Evolutionary conservation across 1,140 invertebrate genomes (phyloP).

Genomic region (Drosophila kanapiae): DNA sequence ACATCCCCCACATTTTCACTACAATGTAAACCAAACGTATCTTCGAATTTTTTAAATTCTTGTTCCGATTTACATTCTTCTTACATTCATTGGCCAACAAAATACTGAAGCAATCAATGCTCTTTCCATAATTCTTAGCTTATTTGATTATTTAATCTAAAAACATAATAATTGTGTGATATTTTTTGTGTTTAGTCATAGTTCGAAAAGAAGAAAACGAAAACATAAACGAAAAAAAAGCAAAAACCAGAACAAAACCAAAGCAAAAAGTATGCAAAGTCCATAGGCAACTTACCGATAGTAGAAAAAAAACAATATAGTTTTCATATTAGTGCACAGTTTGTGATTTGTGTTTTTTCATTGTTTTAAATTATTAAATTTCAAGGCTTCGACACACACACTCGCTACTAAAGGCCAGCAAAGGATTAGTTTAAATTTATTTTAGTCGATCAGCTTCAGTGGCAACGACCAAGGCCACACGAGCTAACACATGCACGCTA

Average conservation of each 20-base stretch:
- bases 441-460: slow-evolving; percentile 45
- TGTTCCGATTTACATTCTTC: slow-evolving; percentile 68
- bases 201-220: slow-evolving; percentile 46
- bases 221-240: too few relatives aligned
- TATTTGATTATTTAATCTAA: slow-evolving; percentile 46
- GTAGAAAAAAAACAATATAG: slow-evolving; percentile 38
- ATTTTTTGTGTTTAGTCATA: slow-evolving; percentile 64
- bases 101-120: slow-evolving; percentile 55
- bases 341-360: slow-evolving; percentile 27
- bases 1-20: slow-evolving; percentile 25
- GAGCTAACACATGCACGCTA: slow-evolving; percentile 31
- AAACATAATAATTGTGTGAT: slow-evolving; percentile 68
- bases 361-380: slow-evolving; percentile 35
- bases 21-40: slow-evolving; percentile 70
- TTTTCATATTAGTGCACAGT: slow-evolving; percentile 41
- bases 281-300: slow-evolving; percentile 31
- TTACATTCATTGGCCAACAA: slow-evolving; percentile 40
- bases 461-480: slow-evolving; percentile 17
- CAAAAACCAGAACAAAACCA: slow-evolving; percentile 39
- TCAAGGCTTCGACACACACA: slow-evolving; percentile 13
- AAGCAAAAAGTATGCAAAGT: slow-evolving; percentile 60
- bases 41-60: slow-evolving; percentile 58
- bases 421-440: slow-evolving; percentile 46
- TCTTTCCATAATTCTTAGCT: slow-evolving; percentile 45
- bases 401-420: background rate